phyloP scores from a whole-genome alignment of 1,140 invertebrate species.

The Cheumatopsyche charites region DNA sequence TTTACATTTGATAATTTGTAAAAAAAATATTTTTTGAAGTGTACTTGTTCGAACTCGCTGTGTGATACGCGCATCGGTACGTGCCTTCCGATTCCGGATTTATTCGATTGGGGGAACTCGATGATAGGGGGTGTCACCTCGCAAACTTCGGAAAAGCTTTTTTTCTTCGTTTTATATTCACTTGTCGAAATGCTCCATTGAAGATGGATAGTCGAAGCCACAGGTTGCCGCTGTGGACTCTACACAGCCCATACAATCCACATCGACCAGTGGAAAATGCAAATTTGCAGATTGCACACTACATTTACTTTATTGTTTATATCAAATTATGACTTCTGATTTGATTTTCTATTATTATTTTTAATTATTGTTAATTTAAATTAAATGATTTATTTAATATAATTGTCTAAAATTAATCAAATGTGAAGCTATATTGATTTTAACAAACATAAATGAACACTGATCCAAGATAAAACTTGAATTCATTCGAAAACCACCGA shows the following conservation, averaged over 20 bases:
- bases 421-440: neutral
- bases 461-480: neutral
- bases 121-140: slow-evolving; percentile 45
- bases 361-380: too few species aligned
- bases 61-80: neutral
- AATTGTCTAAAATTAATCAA: neutral
- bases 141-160: slow-evolving; percentile 37
- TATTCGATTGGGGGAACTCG: slow-evolving; percentile 39
- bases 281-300: neutral
- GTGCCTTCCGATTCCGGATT: slow-evolving; percentile 23
- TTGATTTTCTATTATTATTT: too few species aligned
- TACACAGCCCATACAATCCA: too few species aligned
- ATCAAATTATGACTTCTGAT: too few species aligned
- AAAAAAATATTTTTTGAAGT: too few species aligned
- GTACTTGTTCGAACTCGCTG: neutral
- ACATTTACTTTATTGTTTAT: too few species aligned
- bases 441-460: neutral
- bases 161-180: slow-evolving; percentile 45
- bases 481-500: neutral
- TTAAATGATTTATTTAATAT: too few species aligned
- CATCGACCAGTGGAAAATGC: too few species aligned
- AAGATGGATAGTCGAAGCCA: slow-evolving; percentile 44
- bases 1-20: too few species aligned
- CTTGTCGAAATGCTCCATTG: slow-evolving; percentile 45
- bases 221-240: slow-evolving; percentile 37